Conservation (phyloP, 2,888 invertebrate species). For the Ligdia adustata region DNA sequence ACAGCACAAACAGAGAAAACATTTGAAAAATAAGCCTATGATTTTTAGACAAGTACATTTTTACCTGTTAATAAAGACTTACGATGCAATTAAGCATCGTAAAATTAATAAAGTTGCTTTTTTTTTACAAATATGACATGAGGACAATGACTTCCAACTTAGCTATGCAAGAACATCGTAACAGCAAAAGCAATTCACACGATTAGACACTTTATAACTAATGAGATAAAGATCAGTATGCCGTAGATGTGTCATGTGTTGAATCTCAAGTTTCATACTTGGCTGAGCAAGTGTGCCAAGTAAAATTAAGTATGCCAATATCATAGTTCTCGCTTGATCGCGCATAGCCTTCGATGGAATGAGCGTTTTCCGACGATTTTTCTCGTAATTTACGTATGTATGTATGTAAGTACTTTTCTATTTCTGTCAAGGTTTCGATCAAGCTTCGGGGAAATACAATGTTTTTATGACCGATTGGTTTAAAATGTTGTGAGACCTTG, state of each 20-base stretch:
- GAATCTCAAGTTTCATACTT: conserved; percentile 51
- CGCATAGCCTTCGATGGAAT: conserved; percentile 73
- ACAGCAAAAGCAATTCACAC: neutral
- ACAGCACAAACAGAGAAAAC: no score
- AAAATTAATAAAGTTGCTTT: conserved; percentile 18
- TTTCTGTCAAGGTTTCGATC: conserved; percentile 73
- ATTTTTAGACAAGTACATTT: no score
- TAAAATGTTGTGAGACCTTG: no score
- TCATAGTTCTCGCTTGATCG: conserved; percentile 75
- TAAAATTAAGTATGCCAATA: conserved; percentile 82
- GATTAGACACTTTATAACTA: neutral
- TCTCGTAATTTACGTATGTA: conserved; percentile 58
- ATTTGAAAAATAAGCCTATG: no score
- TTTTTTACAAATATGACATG: conserved; percentile 5
- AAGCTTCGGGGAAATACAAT: no score
- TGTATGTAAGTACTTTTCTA: conserved; percentile 52
- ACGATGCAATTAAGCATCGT: conserved; percentile 18
- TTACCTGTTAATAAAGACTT: no score
- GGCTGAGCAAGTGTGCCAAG: conserved; percentile 76
- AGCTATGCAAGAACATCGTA: neutral
- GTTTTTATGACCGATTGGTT: no score
- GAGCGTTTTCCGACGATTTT: conserved; percentile 78
- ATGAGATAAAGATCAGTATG: conserved; percentile 27
- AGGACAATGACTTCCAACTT: conserved; percentile 4
- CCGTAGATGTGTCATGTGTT: conserved; percentile 33